Conservation (phyloP, 2,113 vertebrate species). For the Apus apus region DNA sequence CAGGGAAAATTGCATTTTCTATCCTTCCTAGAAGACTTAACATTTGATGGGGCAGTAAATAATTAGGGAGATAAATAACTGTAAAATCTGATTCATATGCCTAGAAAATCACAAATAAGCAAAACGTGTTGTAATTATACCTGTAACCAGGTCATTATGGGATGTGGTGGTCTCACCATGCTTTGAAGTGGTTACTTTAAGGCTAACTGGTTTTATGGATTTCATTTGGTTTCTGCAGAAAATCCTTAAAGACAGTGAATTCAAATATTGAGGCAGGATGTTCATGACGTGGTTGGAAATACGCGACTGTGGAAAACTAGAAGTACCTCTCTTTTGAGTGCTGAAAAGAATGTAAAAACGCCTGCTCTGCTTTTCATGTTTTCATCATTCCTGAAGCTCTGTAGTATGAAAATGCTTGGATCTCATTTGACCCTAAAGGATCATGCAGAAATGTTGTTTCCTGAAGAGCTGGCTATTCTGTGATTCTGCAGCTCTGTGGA, state of each 20-base stretch:
- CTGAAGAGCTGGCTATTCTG: neutral
- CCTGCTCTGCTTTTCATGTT: neutral
- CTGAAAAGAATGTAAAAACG: neutral
- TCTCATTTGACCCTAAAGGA: neutral
- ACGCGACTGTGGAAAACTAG: neutral
- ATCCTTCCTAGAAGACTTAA: neutral
- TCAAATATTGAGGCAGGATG: neutral
- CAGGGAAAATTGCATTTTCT: neutral
- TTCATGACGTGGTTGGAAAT: neutral
- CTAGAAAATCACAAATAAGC: neutral
- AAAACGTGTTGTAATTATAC: neutral
- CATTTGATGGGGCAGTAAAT: neutral
- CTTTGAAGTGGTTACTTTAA: neutral
- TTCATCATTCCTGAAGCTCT: neutral
- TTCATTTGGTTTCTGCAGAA: neutral
- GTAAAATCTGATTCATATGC: neutral
- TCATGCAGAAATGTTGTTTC: neutral
- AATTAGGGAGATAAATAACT: neutral
- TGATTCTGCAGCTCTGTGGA: accelerated
- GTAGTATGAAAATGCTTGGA: neutral
- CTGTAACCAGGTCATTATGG: neutral
- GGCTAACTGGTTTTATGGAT: neutral
- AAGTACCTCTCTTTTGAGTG: neutral
- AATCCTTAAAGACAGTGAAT: neutral
- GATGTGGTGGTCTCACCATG: neutral